Conservation (phyloP, 2,113 vertebrate species). For the Agelaius tricolor region DNA sequence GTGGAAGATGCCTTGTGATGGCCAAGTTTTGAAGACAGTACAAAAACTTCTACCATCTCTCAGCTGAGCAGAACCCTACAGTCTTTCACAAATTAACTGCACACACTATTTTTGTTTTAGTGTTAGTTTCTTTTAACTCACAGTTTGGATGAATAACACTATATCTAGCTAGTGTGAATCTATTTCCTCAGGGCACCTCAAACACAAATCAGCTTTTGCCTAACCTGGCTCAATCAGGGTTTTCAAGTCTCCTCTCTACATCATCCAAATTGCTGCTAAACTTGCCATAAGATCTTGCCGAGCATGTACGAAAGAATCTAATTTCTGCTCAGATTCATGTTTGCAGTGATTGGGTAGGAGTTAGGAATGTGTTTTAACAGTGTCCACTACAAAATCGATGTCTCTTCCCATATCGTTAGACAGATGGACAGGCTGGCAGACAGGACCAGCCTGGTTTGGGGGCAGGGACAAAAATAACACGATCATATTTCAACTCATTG, state of each 20-base stretch:
- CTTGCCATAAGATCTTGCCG: not conserved
- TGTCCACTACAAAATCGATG: not conserved
- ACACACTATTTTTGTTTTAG: not conserved
- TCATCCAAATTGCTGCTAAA: not conserved
- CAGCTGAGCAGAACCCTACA: not conserved
- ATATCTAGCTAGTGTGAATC: not conserved
- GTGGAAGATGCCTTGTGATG: not conserved
- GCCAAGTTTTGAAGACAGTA: not conserved
- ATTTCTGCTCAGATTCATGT: not conserved
- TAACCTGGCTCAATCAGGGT: not conserved
- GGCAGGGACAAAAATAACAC: constrained; percentile 16
- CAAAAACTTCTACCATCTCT: not conserved
- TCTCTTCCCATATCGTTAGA: not conserved
- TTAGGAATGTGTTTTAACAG: not conserved
- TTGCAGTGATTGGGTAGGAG: not conserved
- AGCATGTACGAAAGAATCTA: not conserved
- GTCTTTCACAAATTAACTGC: not conserved
- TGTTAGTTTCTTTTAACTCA: not conserved
- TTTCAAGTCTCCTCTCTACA: not conserved
- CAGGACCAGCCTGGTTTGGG: not conserved
- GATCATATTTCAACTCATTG: constrained; percentile 43
- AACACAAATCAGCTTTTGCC: not conserved
- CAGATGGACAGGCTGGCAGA: constrained; percentile 28
- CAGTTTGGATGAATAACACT: not conserved
- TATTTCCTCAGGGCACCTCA: not conserved